Percentiles rank a stretch among this genome's conserved stretches.
These are phyloP conservation scores for Pyrgus malvae DNA, from an alignment of 2,888 invertebrate species.

Conservation along the genomic window DNA sequence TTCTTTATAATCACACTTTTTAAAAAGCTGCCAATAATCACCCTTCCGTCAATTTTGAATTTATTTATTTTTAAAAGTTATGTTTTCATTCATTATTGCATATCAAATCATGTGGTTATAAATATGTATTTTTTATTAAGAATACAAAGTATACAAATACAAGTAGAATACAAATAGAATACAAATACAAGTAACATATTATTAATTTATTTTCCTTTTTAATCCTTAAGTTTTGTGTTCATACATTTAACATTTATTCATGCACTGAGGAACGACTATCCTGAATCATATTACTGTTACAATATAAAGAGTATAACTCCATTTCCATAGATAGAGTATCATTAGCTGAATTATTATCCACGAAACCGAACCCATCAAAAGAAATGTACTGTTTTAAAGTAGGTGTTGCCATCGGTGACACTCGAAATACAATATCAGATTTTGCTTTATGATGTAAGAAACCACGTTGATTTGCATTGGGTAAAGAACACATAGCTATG, in stretches of 20 bases:
- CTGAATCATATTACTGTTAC: slow-evolving; percentile 2
- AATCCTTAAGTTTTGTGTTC: neutral
- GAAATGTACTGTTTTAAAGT: slow-evolving; percentile 34
- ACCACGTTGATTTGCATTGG: slow-evolving; percentile 30
- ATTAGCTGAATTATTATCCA: neutral
- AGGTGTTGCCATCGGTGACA: slow-evolving; percentile 17
- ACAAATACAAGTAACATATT: too few relatives aligned
- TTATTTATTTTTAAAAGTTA: neutral
- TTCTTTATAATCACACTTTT: slow-evolving; percentile 25
- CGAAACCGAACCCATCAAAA: neutral
- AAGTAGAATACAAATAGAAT: too few relatives aligned
- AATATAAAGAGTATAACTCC: slow-evolving; percentile 12
- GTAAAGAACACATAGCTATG: slow-evolving; percentile 31
- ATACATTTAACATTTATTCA: too few relatives aligned
- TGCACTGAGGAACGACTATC: too few relatives aligned
- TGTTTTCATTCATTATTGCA: too few relatives aligned
- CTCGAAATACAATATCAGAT: slow-evolving; percentile 31
- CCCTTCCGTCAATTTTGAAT: slow-evolving; percentile 34
- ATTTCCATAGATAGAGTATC: slow-evolving; percentile 11
- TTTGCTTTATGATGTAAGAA: slow-evolving; percentile 30
- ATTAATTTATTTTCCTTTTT: too few relatives aligned
- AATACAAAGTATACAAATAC: too few relatives aligned
- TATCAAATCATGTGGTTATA: too few relatives aligned
- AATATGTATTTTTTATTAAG: too few relatives aligned
- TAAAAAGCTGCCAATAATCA: slow-evolving; percentile 33